phyloP scores from a whole-genome alignment of 2,888 invertebrate genomes.

The Ormyrus labotus region DNA sequence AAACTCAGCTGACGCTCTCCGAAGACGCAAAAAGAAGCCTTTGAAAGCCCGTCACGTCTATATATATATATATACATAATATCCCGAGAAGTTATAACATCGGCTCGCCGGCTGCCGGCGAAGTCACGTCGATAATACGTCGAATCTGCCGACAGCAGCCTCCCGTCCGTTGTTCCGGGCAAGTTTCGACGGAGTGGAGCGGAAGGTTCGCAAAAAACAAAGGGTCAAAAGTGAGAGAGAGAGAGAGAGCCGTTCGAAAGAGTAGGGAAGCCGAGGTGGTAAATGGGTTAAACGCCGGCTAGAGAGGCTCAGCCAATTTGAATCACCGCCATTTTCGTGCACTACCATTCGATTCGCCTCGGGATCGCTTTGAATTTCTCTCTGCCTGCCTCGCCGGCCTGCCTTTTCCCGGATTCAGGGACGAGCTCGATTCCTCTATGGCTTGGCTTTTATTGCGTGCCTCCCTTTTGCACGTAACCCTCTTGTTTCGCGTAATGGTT shows the following conservation, averaged over 20 bases:
- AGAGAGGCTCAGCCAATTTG: slow-evolving; percentile 64
- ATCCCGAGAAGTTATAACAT: no score
- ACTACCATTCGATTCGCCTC: slow-evolving; percentile 58
- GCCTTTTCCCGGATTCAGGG: not conserved
- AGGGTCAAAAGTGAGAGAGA: not conserved
- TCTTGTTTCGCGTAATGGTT: slow-evolving; percentile 36
- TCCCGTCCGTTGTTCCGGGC: no score
- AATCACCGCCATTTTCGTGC: slow-evolving; percentile 64
- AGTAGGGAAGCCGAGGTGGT: slow-evolving; percentile 52
- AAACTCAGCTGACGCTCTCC: no score
- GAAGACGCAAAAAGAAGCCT: slow-evolving; percentile 5
- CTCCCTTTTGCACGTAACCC: slow-evolving; percentile 5
- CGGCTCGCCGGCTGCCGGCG: no score
- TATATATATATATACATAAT: not conserved
- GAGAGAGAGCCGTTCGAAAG: slow-evolving; percentile 1
- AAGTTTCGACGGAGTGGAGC: not conserved
- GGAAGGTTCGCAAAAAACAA: not conserved
- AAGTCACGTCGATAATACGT: no score
- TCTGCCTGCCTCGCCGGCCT: slow-evolving; percentile 17
- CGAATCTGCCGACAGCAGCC: no score
- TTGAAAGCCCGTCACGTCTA: no score
- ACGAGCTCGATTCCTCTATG: not conserved
- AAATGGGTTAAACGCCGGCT: slow-evolving; percentile 66
- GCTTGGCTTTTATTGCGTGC: not conserved
- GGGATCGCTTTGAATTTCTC: slow-evolving; percentile 59